A percentile compares a stretch with the other conserved stretches of the same genome.
phyloP scores from a whole-genome alignment of 1,140 invertebrate genomes.

The Pseudomyrmex gracilis region DNA sequence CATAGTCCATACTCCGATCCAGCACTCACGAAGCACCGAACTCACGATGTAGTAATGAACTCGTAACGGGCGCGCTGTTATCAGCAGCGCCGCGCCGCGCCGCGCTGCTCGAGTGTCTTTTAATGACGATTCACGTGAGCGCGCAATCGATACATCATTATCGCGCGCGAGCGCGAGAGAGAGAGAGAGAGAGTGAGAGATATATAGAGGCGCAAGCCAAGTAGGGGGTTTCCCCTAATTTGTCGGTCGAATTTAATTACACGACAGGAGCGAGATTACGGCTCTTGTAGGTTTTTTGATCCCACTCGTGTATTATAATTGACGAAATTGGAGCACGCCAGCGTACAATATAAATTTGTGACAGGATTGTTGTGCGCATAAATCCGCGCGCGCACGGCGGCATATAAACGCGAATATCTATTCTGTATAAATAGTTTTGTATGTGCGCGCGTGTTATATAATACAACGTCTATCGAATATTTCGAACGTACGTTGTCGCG shows the following conservation, averaged over 20 bases:
- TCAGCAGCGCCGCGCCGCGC: slow-evolving; percentile 60
- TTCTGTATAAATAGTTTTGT: background rate
- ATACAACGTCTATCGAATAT: background rate
- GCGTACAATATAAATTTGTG: background rate
- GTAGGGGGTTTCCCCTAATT: background rate
- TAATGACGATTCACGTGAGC: slow-evolving; percentile 63
- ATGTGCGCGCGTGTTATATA: too few relatives aligned
- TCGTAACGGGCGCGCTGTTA: slow-evolving; percentile 65
- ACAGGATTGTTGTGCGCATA: background rate
- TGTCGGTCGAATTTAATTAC: slow-evolving; percentile 54
- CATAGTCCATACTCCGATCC: slow-evolving; percentile 68
- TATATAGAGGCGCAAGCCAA: background rate
- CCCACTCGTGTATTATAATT: slow-evolving; percentile 27
- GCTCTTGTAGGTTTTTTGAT: slow-evolving; percentile 19
- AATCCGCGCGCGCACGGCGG: background rate
- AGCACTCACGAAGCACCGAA: slow-evolving; percentile 49
- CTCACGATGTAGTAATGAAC: slow-evolving; percentile 69
- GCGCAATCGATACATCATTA: slow-evolving; percentile 48
- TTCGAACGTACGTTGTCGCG: background rate
- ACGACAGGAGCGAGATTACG: slow-evolving; percentile 10
- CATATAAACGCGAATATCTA: background rate
- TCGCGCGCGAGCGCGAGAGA: background rate
- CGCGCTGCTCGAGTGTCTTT: slow-evolving; percentile 62
- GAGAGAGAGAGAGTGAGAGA: background rate
- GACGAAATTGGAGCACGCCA: background rate